Conservation (phyloP, 1,140 invertebrate genomes). For the Conopomorpha cramerella region DNA sequence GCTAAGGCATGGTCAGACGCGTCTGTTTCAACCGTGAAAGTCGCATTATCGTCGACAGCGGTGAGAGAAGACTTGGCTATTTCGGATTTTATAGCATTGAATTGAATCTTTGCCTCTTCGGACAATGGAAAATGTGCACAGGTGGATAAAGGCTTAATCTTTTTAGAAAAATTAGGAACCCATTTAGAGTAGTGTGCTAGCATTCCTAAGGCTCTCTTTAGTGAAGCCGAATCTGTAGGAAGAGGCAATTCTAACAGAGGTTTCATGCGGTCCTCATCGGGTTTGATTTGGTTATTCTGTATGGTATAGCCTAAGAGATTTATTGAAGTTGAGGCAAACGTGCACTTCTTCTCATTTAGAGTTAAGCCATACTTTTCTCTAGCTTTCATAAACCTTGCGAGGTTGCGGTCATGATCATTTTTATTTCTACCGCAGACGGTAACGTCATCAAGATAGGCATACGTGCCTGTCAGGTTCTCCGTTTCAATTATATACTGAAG, state of each 20-base stretch:
- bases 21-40: constrained; percentile 37
- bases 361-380: not conserved
- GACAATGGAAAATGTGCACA: not conserved
- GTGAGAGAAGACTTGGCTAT: constrained; percentile 5
- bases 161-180: not conserved
- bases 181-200: not conserved
- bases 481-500: constrained; percentile 4
- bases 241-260: not conserved
- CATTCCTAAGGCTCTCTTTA: not conserved
- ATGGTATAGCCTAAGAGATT: not conserved
- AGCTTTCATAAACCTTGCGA: not conserved
- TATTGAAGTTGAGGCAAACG: not conserved
- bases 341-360: not conserved
- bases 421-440: not conserved
- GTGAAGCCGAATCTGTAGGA: not conserved
- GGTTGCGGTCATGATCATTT: not conserved
- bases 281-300: not conserved
- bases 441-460: constrained; percentile 1
- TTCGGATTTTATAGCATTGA: constrained; percentile 4
- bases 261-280: not conserved
- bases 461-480: not conserved
- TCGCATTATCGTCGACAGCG: constrained; percentile 4
- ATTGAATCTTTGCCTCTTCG: not conserved
- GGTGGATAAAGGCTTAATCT: not conserved
- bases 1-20: constrained; percentile 32